Percentiles rank a stretch among this genome's conserved stretches.
Evolutionary conservation across 2,113 vertebrate genomes (phyloP).

Genomic region (Butastur rufipennis): DNA sequence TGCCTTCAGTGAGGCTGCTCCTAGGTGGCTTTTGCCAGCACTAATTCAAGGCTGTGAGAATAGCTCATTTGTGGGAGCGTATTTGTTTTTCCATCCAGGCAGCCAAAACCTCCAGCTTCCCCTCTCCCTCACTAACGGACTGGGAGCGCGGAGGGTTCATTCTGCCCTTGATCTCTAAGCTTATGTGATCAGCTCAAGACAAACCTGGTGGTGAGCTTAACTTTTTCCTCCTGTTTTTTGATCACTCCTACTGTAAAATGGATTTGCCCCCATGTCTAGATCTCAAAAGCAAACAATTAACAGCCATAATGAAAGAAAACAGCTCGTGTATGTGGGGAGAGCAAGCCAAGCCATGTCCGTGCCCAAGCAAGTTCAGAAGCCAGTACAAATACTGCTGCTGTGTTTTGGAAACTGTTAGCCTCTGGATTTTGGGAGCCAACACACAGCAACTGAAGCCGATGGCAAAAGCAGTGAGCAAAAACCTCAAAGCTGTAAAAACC

Average conservation of each 20-base stretch:
- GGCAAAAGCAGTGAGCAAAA: slow-evolving; percentile 24
- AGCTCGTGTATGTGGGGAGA: not conserved
- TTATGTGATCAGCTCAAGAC: not conserved
- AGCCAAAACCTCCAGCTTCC: slow-evolving; percentile 65
- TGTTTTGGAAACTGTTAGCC: slow-evolving; percentile 38
- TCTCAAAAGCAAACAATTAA: slow-evolving; percentile 31
- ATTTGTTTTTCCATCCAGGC: slow-evolving; percentile 67
- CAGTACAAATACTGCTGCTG: slow-evolving; percentile 44
- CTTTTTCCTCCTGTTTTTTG: not conserved
- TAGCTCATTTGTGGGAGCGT: slow-evolving; percentile 54
- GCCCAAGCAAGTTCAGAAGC: slow-evolving; percentile 17
- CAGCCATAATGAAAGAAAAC: slow-evolving; percentile 20
- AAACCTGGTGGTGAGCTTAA: not conserved
- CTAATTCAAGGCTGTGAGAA: slow-evolving; percentile 62
- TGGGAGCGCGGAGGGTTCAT: not conserved
- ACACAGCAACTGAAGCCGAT: not conserved
- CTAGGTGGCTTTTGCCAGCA: slow-evolving; percentile 30
- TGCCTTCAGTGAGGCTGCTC: not conserved
- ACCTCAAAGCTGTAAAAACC: slow-evolving; percentile 50
- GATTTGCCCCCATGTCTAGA: not conserved
- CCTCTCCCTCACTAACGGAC: not conserved
- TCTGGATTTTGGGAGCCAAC: slow-evolving; percentile 24
- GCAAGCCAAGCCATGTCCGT: not conserved
- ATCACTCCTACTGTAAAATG: not conserved
- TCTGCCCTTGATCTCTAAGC: not conserved